Conservation (phyloP, 1,140 invertebrate species). For the Hyphantria cunea region DNA sequence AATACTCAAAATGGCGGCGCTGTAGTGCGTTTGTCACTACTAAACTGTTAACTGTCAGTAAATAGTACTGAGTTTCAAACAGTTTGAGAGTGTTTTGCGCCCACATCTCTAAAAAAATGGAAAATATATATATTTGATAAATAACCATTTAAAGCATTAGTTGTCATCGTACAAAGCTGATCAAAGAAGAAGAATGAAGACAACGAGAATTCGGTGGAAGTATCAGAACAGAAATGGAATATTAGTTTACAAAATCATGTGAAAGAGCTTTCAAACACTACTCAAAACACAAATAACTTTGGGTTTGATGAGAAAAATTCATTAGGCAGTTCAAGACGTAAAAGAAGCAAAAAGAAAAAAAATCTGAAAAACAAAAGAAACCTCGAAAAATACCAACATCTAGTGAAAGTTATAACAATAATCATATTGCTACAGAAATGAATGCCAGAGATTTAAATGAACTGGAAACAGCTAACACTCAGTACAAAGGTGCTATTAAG, state of each 20-base stretch:
- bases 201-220: slow-evolving; percentile 36
- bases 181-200: slow-evolving; percentile 40
- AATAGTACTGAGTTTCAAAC: no score
- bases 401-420: slow-evolving; percentile 5
- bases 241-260: slow-evolving; percentile 60
- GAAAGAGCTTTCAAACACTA: slow-evolving; percentile 37
- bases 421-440: slow-evolving; percentile 14
- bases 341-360: neutral
- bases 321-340: neutral
- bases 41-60: no score
- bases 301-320: neutral
- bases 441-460: no score
- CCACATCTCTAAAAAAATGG: no score
- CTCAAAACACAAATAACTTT: neutral
- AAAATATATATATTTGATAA: no score
- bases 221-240: slow-evolving; percentile 43
- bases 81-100: no score
- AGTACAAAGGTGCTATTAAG: no score
- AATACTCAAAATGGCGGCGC: no score
- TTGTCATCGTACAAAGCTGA: no score
- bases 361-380: neutral
- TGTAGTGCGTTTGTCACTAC: no score
- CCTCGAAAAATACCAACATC: neutral
- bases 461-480: no score
- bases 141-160: no score